Evolutionary conservation across 2,113 vertebrate genomes (phyloP), one percentile per base, ranked within the genome.

Genomic region (Pseudolaguvia tuberculata): DNA sequence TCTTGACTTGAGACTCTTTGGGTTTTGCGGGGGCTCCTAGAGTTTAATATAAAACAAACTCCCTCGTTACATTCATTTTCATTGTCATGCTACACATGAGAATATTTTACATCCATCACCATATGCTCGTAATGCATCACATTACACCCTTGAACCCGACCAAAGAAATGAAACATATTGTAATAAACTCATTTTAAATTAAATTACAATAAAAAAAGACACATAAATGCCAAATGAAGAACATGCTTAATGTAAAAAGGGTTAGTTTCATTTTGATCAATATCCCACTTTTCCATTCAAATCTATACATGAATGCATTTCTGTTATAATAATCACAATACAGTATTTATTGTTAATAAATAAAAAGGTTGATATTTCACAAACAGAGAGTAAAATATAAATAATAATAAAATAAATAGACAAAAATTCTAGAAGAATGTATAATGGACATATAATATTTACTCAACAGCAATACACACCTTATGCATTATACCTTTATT

Each of bases 21-120:
- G 93, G 89, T 92, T 96, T 95, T 88, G 91, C 89, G 89, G 94
- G 88, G 85, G 93, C 94, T 90, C 95, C 96, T 98, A 90, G 86
- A 89, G 47, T 94, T 88, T 84, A 90, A 92, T 59, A 92, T 91
- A 92, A 87, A 89, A 88, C 87, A 89, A 87, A 91, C 90, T 89
- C 3, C 78, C 23, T 29, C 4, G 29, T 92, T 85, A 92, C 86
- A 83, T 88, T 87, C 88, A 76, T 86, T 70, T 78, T 63, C 56
- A 55, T 39, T 70, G 75, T 63, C 52, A 55, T 27, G 12, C 55
- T 10, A 65, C 66, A 67, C 50, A 55, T 35, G 72, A 14, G n/a
- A 63, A 52, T 14, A 70, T 31, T 83, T 88, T 84, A 87, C 48
- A 81, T 70, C 82, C 87, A 88, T 89, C 87, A 88, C 70, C 80